Base-by-base conservation (phyloP, 2,888 invertebrate genomes). In the Chymomyza procnemis region DNA sequence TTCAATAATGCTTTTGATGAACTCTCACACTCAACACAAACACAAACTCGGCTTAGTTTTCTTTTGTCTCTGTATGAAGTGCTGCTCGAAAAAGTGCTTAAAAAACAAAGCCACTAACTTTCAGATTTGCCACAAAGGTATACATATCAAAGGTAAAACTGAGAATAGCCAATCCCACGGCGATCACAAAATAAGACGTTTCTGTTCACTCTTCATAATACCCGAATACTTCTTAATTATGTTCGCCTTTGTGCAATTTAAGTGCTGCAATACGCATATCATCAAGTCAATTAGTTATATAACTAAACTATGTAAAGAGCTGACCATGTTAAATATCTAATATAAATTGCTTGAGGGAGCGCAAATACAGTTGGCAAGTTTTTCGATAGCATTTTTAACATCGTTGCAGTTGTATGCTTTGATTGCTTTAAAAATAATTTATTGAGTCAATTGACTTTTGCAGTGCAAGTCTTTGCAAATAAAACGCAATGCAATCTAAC, bases 381-480 rank as follows among this genome's bases (percentile, higher is more conserved):
- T 67, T 68, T 30, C 61, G 61, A 86, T 74, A 84, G 73, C 71
- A 81, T 75, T 86, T 80, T 81, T 86, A 82, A 41, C 34, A 41
- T 84, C 79, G 71, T 80, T 71, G 68, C 74, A 79, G 71, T 41
- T 41, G 34, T 41, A 76, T 71, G 71, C 75, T 74, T 75, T 87
- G 86, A 85, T 87, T 87, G 86, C 83, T 80, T 87, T 86, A 84
- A 87, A 84, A 84, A 84, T 87, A 87, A 84, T 87, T 84, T 87
- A 84, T 84, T 85, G 83, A 87, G 84, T 84, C 87, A 83, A 84
- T 87, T 84, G 83, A 84, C 83, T 84, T 83, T 87, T 73, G 81
- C 74, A 85, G 73, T 74, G 76, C 34, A 73, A 78, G 74, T 85
- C 81, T 65, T 67, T 64, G 74, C 83, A 84, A 84, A 84, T 87